Evolutionary conservation across 2,888 invertebrate genomes (phyloP), one percentile per base, ranked within the genome.

Genomic region (Lasioglossum calceatum): DNA sequence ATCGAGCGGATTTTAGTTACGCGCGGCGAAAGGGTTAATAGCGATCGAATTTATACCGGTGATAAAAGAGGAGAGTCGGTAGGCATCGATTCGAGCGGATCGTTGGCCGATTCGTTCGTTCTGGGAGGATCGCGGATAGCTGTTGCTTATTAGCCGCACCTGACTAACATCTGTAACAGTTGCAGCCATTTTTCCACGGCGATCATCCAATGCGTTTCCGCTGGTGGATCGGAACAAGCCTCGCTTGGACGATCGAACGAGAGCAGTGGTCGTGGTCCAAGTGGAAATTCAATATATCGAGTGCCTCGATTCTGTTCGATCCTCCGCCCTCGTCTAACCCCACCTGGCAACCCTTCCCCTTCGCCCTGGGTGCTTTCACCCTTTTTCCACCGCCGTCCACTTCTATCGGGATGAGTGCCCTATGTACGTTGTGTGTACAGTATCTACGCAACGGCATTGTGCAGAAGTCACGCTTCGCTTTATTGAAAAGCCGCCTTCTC

Each of bases 251-350:
- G 77, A 70, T 12, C 77, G 81, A 89, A 86, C 82, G 76, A 79
- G 84, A 79, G 84, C 71, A 58, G 81, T 61, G 79, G 74, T 82
- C 82, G 83, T 81, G 82, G 81, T 76, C 75, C 82, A 87, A 91
- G 85, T 88, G 87, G 84, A 91, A 91, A 91, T 91, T 89, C 91
- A 91, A 88, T 86, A 91, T 80, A 89, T 86, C 87, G 84, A 89
- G 82, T 85, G 83, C 71, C 64, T 39, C 80, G 77, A 82, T 86
- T 71, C 76, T 84, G 77, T 76, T 81, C 85, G 19, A 80, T 77
- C 71, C 19, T 32, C 27, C 74, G n/a, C 23, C 27, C 54, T 39
- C 32, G 27, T 27, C 47, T 76, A 8, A 8, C 32, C 8, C 14
- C 73, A 27, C 54, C 10, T 19, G 58, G n/a, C 58, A n/a, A n/a